These are phyloP conservation scores for Oreocharis arfaki DNA, from an alignment of 2,113 vertebrate genomes.

Conservation along the genomic window DNA sequence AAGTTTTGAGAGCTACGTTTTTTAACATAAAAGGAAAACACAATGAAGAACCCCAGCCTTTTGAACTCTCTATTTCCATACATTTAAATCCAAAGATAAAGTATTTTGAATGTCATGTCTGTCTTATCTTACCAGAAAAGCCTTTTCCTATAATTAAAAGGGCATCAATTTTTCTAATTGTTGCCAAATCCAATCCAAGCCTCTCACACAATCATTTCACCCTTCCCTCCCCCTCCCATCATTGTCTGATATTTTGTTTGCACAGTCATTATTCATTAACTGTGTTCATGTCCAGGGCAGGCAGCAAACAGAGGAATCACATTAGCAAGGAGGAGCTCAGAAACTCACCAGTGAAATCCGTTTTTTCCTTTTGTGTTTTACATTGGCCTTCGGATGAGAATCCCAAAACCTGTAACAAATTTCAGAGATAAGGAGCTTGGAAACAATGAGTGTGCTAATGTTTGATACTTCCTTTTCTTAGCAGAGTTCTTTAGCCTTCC, in stretches of 20 bases:
- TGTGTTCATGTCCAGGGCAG: not conserved
- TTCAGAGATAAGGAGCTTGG: not conserved
- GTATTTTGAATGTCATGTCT: not conserved
- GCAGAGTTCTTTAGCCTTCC: not conserved
- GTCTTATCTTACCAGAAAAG: constrained; percentile 9
- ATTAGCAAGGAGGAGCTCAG: not conserved
- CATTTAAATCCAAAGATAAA: not conserved
- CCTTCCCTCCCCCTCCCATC: not conserved
- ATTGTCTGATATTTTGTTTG: constrained; percentile 53
- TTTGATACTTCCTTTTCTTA: not conserved
- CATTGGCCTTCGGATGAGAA: not conserved
- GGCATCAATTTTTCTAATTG: constrained; percentile 14
- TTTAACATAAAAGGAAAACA: not conserved
- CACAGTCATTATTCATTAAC: constrained; percentile 43
- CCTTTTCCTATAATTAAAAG: constrained; percentile 34
- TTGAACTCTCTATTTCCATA: not conserved
- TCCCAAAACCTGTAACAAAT: not conserved
- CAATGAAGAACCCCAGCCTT: not conserved
- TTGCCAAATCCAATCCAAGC: not conserved
- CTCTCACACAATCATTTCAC: not conserved
- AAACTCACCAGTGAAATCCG: not conserved
- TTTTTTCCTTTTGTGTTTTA: not conserved
- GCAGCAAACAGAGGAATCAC: constrained; percentile 1
- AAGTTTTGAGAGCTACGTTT: not conserved
- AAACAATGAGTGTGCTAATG: not conserved